These are phyloP conservation scores for Xestobium rufovillosum DNA, from an alignment of 2,888 invertebrate genomes.

Conservation along the genomic window DNA sequence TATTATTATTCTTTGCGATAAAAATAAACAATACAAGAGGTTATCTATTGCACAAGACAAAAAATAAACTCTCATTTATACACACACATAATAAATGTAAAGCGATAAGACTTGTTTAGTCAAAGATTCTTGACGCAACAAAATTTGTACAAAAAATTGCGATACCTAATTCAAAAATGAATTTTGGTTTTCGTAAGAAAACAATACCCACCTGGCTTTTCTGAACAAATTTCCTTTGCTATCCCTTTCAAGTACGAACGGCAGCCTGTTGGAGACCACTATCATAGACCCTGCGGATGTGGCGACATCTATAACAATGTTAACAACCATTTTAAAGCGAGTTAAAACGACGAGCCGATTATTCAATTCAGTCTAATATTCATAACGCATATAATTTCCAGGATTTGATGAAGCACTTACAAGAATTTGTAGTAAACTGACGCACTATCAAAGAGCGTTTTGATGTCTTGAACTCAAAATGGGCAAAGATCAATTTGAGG, in stretches of 20 bases:
- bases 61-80: too few relatives aligned
- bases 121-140: too few relatives aligned
- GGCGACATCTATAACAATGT: constrained; percentile 37
- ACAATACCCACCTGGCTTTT: constrained; percentile 76
- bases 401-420: constrained; percentile 9
- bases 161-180: too few relatives aligned
- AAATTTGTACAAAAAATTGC: too few relatives aligned
- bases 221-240: constrained; percentile 66
- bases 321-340: constrained; percentile 20
- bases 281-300: constrained; percentile 64
- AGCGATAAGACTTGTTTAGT: too few relatives aligned
- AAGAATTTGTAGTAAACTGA: constrained; percentile 20
- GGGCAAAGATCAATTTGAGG: constrained; percentile 33
- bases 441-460: constrained; percentile 18
- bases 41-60: too few relatives aligned
- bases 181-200: too few relatives aligned
- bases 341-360: neutral
- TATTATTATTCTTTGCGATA: too few relatives aligned
- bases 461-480: constrained; percentile 31
- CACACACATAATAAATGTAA: too few relatives aligned
- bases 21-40: too few relatives aligned
- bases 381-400: neutral
- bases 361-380: neutral
- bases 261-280: constrained; percentile 84
- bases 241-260: constrained; percentile 76